phyloP scores from a whole-genome alignment of 1,140 invertebrate species.

The Ruditapes philippinarum region DNA sequence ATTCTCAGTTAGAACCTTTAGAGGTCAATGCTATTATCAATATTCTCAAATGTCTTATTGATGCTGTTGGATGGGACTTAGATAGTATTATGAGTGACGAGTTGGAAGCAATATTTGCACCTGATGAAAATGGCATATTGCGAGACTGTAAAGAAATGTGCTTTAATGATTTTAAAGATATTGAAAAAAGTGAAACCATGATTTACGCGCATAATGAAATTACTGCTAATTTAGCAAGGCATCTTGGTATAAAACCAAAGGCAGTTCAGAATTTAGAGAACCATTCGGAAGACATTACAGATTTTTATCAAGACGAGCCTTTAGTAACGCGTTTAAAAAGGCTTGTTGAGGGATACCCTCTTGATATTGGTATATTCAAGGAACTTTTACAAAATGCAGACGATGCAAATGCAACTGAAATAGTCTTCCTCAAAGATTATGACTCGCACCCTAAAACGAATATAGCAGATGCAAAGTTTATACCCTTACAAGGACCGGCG shows the following conservation, averaged over 20 bases:
- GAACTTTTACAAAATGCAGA: conserved; percentile 87
- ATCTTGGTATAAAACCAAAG: conserved; percentile 77
- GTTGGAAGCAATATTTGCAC: conserved; percentile 65
- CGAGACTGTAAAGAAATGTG: conserved; percentile 67
- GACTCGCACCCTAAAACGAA: conserved; percentile 68
- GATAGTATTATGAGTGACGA: not conserved
- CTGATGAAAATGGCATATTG: conserved; percentile 68
- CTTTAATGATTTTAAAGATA: conserved; percentile 70
- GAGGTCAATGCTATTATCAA: not conserved
- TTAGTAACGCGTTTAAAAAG: conserved; percentile 79
- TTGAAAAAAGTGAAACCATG: conserved; percentile 65
- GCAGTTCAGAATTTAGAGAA: conserved; percentile 54
- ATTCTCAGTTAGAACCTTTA: not conserved
- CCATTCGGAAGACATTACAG: conserved; percentile 15
- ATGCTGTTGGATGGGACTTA: not conserved
- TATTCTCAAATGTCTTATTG: not conserved
- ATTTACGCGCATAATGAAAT: conserved; percentile 73
- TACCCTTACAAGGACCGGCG: conserved; percentile 82
- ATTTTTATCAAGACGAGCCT: conserved; percentile 82
- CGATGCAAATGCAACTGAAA: conserved; percentile 84
- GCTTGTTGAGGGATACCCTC: conserved; percentile 81
- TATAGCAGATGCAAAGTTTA: conserved; percentile 74
- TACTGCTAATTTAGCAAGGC: conserved; percentile 52
- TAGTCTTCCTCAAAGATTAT: conserved; percentile 82
- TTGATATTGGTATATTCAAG: conserved; percentile 78